Base-by-base conservation (phyloP, 2,113 vertebrate genomes). In the Psophia crepitans region DNA sequence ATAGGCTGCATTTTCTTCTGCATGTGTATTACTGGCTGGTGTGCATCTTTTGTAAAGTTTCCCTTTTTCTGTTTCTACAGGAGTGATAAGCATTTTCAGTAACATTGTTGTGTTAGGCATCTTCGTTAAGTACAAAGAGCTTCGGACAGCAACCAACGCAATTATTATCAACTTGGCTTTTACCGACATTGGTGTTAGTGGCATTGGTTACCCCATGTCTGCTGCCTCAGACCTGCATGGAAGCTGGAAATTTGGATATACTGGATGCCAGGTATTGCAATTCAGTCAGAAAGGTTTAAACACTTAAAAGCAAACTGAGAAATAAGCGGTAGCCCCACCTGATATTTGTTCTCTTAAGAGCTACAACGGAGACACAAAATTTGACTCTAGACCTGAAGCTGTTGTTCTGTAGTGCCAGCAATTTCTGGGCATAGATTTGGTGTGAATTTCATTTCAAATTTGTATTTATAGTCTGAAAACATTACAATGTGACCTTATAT, bases 191-290 rank as follows among this genome's bases (percentile, higher is more conserved):
- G 99, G 99, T 15, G 99, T 99, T 78, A 99, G 99, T 53, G 98
- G 99, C 19, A 99, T 99, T 66, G 99, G 99, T n/a, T 99, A 99
- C 73, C 99, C 99, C 32, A 99, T 99, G 99, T 99, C 99, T 11
- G 99, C 99, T 51, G 99, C 99, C 37, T 99, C 99, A 18, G 99
- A 99, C 91, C 98, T 99, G 30, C 98, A 99, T 16, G 99, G 99
- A 95, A 99, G 99, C 94, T 99, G 99, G 99, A 99, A 99, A 91
- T 99, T 99, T 91, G 99, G 99, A 88, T 98, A 99, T 96, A 95
- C 96, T 2, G 99, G 99, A 87, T 99, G 99, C 96, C 99, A 99
- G 99, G 99, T 99, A 97, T 64, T 90, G 68, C n/a, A 66, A 9
- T 84, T 79, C 56, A 46, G 44, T 49, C 8, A 43, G 43, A 65